Conservation (phyloP, 2,113 vertebrate genomes). For the Trogon melanurus region DNA sequence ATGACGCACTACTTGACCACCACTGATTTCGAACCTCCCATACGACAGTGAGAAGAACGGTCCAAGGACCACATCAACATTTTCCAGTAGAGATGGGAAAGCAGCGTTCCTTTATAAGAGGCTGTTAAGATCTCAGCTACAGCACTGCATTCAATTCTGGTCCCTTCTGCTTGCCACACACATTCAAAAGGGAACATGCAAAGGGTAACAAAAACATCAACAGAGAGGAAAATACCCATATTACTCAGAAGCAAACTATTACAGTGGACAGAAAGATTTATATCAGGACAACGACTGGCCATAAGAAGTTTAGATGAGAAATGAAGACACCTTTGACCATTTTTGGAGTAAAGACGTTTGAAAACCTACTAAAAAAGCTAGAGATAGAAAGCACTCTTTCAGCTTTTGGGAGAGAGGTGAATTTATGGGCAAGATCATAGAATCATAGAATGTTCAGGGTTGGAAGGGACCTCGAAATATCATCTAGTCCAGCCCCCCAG, state of each 20-base stretch:
- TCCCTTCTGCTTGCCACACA: neutral
- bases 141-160: neutral
- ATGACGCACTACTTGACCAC: neutral
- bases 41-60: neutral
- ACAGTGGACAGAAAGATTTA: neutral
- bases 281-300: neutral
- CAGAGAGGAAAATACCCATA: neutral
- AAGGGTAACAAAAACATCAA: neutral
- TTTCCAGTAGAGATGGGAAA: neutral
- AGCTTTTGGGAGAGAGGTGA: neutral
- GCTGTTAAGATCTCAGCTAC: neutral
- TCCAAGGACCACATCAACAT: fast-evolving
- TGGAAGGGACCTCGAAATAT: no score
- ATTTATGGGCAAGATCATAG: neutral
- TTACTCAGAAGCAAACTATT: neutral
- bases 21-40: neutral
- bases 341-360: neutral
- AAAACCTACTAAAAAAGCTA: neutral
- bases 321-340: neutral
- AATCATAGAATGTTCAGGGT: no score
- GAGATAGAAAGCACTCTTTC: neutral
- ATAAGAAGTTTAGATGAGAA: neutral
- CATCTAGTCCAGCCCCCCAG: no score
- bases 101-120: neutral
- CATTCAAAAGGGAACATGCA: neutral